Conservation (phyloP, 2,888 invertebrate species). For the Mamestra brassicae region DNA sequence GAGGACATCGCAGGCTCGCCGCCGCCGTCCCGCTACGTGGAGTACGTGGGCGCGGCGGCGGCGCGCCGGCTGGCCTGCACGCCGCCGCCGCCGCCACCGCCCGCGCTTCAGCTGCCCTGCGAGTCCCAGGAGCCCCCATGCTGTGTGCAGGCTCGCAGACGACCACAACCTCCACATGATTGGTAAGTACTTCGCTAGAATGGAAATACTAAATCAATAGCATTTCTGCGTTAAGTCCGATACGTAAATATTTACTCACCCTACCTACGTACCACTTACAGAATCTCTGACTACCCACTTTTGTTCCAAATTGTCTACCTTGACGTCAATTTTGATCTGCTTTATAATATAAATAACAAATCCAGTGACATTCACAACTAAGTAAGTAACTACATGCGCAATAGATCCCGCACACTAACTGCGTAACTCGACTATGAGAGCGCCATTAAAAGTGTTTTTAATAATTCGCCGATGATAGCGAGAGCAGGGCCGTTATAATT, state of each 20-base stretch:
- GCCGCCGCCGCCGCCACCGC: constrained; percentile 88
- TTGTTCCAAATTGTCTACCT: neutral
- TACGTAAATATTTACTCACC: constrained; percentile 8
- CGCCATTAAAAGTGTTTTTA: constrained; percentile 74
- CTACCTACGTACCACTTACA: neutral
- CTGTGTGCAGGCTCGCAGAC: constrained; percentile 90
- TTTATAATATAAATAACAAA: constrained; percentile 16
- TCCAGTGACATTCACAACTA: constrained; percentile 1
- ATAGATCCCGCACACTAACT: constrained; percentile 34
- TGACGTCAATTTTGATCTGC: neutral
- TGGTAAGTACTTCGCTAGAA: constrained; percentile 86
- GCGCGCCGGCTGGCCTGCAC: constrained; percentile 91
- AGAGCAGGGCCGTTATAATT: constrained; percentile 82
- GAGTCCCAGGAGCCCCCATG: constrained; percentile 90
- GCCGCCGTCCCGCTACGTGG: constrained; percentile 90
- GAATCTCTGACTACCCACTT: constrained; percentile 21
- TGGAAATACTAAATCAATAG: constrained; percentile 3
- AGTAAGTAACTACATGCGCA: constrained; percentile 40
- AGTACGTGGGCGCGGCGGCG: constrained; percentile 92
- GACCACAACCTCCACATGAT: constrained; percentile 91
- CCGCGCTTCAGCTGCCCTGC: constrained; percentile 87
- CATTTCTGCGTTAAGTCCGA: neutral
- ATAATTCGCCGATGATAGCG: constrained; percentile 76
- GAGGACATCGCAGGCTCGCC: constrained; percentile 86
- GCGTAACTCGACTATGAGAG: constrained; percentile 38